Conservation (phyloP, 2,113 vertebrate genomes). For the Kryptolebias marmoratus region DNA sequence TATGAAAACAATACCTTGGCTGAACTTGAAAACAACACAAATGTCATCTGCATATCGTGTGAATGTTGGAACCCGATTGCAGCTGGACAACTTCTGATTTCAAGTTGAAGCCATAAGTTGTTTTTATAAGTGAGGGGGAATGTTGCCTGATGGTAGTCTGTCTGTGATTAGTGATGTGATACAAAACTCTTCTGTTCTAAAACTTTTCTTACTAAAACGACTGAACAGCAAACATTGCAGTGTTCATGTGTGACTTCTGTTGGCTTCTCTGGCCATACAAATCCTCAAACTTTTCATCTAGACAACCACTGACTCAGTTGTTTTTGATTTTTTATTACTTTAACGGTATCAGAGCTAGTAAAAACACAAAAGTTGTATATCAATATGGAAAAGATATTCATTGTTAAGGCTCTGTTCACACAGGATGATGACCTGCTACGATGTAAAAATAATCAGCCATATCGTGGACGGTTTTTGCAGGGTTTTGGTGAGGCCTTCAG, state of each 20-base stretch:
- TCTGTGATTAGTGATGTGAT: slow-evolving; percentile 58
- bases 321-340: not conserved
- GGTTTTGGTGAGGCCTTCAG: too few relatives aligned
- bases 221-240: slow-evolving; percentile 25
- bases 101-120: slow-evolving; percentile 52
- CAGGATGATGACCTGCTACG: too few relatives aligned
- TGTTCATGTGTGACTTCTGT: slow-evolving; percentile 18
- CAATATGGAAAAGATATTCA: too few relatives aligned
- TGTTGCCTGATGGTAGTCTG: slow-evolving; percentile 63
- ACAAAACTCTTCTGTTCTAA: slow-evolving; percentile 17
- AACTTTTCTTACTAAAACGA: slow-evolving; percentile 40
- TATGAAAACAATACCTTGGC: slow-evolving; percentile 62
- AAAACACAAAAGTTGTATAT: too few relatives aligned
- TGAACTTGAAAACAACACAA: slow-evolving; percentile 45
- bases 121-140: slow-evolving; percentile 55
- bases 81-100: slow-evolving; percentile 49
- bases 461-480: too few relatives aligned
- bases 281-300: slow-evolving; percentile 20
- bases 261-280: slow-evolving; percentile 64
- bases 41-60: slow-evolving; percentile 3
- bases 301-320: not conserved
- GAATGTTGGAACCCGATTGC: not conserved
- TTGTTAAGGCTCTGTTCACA: too few relatives aligned
- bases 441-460: too few relatives aligned
- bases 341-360: too few relatives aligned